These are phyloP conservation scores for Pardalotus punctatus DNA, from an alignment of 2,113 vertebrate genomes.

Conservation along the genomic window DNA sequence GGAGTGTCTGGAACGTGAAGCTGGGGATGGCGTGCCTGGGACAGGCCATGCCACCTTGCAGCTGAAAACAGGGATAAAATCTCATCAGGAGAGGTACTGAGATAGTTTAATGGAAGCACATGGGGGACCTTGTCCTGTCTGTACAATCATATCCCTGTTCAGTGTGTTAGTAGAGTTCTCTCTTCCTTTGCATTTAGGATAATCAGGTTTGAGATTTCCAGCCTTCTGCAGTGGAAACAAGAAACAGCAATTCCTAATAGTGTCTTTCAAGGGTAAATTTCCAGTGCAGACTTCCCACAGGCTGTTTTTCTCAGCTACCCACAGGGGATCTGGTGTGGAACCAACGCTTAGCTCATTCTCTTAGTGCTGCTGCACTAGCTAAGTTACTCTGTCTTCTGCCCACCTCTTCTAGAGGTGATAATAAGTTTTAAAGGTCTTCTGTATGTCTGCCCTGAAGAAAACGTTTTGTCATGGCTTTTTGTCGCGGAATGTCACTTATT, in stretches of 20 bases:
- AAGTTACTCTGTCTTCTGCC: background rate
- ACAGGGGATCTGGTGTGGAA: background rate
- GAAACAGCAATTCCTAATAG: background rate
- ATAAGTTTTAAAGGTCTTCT: background rate
- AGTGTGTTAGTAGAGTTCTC: background rate
- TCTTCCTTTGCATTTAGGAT: background rate
- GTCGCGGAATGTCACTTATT: too few relatives aligned
- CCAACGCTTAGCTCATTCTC: background rate
- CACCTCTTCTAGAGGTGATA: background rate
- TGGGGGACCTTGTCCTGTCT: background rate
- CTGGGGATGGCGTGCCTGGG: background rate
- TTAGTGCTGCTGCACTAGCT: background rate
- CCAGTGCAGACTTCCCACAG: background rate
- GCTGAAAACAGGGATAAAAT: background rate
- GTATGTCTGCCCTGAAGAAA: background rate
- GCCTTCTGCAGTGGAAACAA: background rate
- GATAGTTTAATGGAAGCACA: background rate
- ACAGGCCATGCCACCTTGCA: background rate
- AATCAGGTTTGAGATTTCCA: background rate
- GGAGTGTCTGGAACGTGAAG: background rate
- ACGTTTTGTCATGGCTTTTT: background rate
- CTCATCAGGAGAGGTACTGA: background rate
- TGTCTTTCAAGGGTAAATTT: background rate
- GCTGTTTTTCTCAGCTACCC: background rate
- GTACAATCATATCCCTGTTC: background rate